Base-by-base conservation (phyloP, 1,140 invertebrate genomes). In the Aphidius ervi region DNA sequence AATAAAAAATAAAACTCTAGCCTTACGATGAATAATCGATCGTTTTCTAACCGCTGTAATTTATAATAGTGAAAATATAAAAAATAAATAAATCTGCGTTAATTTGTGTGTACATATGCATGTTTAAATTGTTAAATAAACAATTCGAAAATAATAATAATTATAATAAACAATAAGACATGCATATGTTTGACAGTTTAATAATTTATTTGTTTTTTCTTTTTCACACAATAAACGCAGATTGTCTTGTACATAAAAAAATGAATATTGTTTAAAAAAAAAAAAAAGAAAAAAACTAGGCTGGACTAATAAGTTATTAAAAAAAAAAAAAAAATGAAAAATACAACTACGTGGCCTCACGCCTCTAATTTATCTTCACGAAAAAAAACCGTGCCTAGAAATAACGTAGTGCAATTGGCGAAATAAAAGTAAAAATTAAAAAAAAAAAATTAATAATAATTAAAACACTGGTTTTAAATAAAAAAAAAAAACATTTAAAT, bases 41-140 rank as follows among this genome's bases (percentile, higher is more conserved):
- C 65, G 63, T 66, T 66, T 66, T 66, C 62, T 66, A 66, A 66
- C 62, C 59, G 65, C 65, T 66, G 65, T 66, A 66, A 65, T 66
- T 66, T 63, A 61, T 66, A 66, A 31, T 63, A 46, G 52, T n/a
- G 0, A 31, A 52, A 57, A 61, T 52, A 56, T 56, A 59, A 62
- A 46, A 54, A 55, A 61, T 62, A 56, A 65, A 53, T 58, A 61
- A 56, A 62, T 47, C 63, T 59, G 63, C 59, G 59, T 37, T 57
- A 46, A 46, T 59, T 57, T 62, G 63, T 59, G 58, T 65, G 52
- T 46, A 48, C 9, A 16, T 46, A 48, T 39, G 46, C 39, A 9
- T 46, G 5, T 9, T 6, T 9, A 48, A 47, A 46, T 16, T 42
- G 9, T 42, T 10, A 31, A 10, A 23, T 52, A 37, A 23, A 39